These are phyloP conservation scores for Geophilus truncorum DNA, from an alignment of 2,888 invertebrate genomes.

Conservation along the genomic window DNA sequence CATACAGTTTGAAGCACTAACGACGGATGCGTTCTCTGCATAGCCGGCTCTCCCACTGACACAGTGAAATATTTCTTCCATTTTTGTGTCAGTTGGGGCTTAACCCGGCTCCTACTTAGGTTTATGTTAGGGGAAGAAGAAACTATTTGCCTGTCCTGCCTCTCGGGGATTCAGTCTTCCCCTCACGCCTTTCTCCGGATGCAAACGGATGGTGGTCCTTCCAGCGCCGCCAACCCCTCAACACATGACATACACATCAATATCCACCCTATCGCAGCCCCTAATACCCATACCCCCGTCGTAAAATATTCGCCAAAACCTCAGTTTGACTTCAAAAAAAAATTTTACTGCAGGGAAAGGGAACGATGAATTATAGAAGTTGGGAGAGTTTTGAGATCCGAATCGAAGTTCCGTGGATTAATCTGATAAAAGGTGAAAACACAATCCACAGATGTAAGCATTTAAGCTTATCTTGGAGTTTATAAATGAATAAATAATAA, in stretches of 20 bases:
- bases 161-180: conserved; percentile 23
- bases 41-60: conserved; percentile 8
- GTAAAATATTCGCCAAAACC: not conserved
- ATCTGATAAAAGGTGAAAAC: too few species aligned
- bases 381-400: too few species aligned
- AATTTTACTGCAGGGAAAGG: too few species aligned
- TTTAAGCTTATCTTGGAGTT: too few species aligned
- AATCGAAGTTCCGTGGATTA: too few species aligned
- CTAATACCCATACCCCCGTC: not conserved
- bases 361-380: too few species aligned
- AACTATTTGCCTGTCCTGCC: conserved; percentile 20
- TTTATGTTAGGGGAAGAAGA: conserved; percentile 25
- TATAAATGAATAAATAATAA: too few species aligned
- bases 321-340: not conserved
- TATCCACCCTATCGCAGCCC: not conserved
- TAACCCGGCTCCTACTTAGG: conserved; percentile 27
- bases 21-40: conserved; percentile 9
- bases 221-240: not conserved
- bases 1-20: conserved; percentile 22
- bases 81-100: conserved; percentile 24
- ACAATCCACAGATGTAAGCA: too few species aligned
- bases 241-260: not conserved
- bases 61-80: conserved; percentile 24
- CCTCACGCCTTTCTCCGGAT: conserved; percentile 20
- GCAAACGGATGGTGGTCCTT: conserved; percentile 23